Conservation (phyloP, 2,113 vertebrate genomes). For the Chrysemys picta region DNA sequence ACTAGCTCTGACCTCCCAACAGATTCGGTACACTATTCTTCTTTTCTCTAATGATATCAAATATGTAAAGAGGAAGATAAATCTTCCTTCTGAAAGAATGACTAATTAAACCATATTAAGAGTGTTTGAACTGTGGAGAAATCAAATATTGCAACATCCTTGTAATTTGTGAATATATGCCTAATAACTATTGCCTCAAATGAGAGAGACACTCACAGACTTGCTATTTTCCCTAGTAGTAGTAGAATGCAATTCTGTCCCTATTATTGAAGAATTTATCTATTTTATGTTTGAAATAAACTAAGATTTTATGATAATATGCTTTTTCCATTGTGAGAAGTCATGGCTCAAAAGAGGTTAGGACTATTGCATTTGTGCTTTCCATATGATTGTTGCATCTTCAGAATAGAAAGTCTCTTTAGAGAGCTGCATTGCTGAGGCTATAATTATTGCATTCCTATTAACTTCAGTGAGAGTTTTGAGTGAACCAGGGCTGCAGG, state of each 20-base stretch:
- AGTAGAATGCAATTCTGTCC: background rate
- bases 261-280: background rate
- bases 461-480: conserved; percentile 22
- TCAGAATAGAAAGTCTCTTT: background rate
- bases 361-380: background rate
- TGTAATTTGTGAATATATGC: background rate
- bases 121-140: background rate
- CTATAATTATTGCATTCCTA: conserved; percentile 22
- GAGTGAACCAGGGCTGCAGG: conserved; percentile 21
- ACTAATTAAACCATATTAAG: conserved; percentile 17
- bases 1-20: background rate
- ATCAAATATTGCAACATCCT: conserved; percentile 24
- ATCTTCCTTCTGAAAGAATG: conserved; percentile 27
- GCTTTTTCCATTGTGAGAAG: background rate
- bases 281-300: background rate
- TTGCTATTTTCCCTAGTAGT: background rate
- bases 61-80: background rate
- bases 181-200: background rate
- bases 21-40: background rate
- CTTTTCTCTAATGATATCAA: background rate
- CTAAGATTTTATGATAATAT: background rate
- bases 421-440: background rate
- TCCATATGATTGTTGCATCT: background rate
- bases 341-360: background rate
- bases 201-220: fast-evolving